Conservation (phyloP, 2,113 vertebrate species). For the Stictonetta naevosa region DNA sequence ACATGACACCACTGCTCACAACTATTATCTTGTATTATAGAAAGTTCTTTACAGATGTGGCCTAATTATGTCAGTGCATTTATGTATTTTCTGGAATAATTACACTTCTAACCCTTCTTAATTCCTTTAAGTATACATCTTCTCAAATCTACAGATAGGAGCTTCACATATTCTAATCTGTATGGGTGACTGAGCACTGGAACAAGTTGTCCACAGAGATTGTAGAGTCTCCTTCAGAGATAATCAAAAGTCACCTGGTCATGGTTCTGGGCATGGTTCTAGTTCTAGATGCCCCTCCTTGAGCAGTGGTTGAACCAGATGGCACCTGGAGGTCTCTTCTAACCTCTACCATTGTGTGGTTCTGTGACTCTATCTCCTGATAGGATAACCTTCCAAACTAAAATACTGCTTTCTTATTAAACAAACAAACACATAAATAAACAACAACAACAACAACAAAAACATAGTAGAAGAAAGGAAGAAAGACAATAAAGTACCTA, state of each 20-base stretch:
- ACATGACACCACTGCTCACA: background rate
- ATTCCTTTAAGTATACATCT: background rate
- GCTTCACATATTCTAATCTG: background rate
- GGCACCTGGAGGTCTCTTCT: background rate
- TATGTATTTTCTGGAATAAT: background rate
- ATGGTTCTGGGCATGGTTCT: fast-evolving
- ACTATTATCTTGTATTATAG: background rate
- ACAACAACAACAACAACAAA: no score
- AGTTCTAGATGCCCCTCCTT: background rate
- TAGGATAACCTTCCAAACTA: background rate
- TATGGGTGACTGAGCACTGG: background rate
- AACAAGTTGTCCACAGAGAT: fast-evolving
- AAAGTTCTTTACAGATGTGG: background rate
- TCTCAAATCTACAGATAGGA: background rate
- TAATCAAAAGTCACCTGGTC: background rate
- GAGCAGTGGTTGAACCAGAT: background rate
- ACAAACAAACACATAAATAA: no score
- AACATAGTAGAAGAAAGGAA: no score
- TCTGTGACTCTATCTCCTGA: background rate
- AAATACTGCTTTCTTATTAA: background rate
- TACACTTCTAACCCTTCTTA: background rate
- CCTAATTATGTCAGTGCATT: background rate
- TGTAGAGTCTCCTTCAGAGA: background rate
- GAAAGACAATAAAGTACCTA: background rate
- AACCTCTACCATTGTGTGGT: background rate